Percentiles rank a stretch among this genome's conserved stretches.
These are phyloP conservation scores for Chaenogobius annularis DNA, from an alignment of 2,113 vertebrate genomes.

Conservation along the genomic window DNA sequence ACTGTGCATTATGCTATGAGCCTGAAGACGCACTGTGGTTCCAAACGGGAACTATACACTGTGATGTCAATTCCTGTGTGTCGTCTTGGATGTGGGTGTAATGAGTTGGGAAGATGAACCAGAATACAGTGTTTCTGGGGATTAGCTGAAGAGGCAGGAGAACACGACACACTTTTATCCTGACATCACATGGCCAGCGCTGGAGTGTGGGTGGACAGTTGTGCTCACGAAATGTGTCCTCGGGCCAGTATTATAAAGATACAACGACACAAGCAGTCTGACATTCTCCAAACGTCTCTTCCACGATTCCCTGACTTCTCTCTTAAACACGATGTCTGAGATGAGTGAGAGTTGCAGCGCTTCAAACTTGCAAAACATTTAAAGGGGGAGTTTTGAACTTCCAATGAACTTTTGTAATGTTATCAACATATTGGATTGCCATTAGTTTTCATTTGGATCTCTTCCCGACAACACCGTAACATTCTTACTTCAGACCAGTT, in stretches of 20 bases:
- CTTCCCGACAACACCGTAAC: background rate
- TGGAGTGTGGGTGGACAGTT: conserved; percentile 67
- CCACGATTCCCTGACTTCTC: conserved; percentile 14
- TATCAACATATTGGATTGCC: background rate
- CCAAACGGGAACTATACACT: background rate
- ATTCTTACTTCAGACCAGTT: background rate
- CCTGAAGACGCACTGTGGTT: background rate
- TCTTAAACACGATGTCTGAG: background rate
- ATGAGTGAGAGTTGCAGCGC: conserved; percentile 30
- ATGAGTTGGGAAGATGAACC: conserved; percentile 35
- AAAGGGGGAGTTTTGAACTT: conserved; percentile 13
- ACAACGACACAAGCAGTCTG: conserved; percentile 46
- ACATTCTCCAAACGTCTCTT: conserved; percentile 58
- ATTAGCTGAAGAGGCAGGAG: conserved; percentile 29
- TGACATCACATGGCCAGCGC: conserved; percentile 54
- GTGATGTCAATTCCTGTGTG: background rate
- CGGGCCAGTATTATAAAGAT: conserved; percentile 47
- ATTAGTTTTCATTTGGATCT: background rate
- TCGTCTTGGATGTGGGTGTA: conserved; percentile 14
- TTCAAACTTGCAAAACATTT: conserved; percentile 36
- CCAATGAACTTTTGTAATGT: background rate
- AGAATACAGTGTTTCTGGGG: conserved; percentile 31
- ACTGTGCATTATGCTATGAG: background rate
- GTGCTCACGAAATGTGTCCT: conserved; percentile 53
- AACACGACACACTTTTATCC: conserved; percentile 59